Percentiles rank a stretch among this genome's conserved stretches.
Evolutionary conservation across 2,797 vertebrate species (phyloP).

Genomic region (Sus cebifrons): DNA sequence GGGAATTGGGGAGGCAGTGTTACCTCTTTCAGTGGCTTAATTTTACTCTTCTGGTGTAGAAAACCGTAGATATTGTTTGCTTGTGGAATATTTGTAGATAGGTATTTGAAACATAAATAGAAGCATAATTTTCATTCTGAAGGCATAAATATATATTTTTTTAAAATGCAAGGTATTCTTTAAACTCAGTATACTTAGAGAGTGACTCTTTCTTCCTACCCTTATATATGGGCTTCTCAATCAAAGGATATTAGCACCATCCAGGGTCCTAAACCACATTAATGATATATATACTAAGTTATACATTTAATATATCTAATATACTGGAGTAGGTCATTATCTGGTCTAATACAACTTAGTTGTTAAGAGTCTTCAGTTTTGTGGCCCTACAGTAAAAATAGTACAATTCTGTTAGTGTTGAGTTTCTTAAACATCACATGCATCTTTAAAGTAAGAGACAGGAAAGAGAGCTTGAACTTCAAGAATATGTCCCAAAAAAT

Average conservation of each 20-base stretch:
- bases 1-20: not conserved
- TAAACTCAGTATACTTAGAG: conserved; percentile 51
- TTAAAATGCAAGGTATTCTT: not conserved
- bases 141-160: not conserved
- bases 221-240: not conserved
- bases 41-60: not conserved
- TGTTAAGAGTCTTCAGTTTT: conserved; percentile 21
- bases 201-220: not conserved
- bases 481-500: not conserved
- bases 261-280: not conserved
- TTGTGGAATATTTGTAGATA: conserved; percentile 23
- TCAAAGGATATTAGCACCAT: not conserved
- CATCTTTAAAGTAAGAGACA: conserved; percentile 42
- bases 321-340: not conserved
- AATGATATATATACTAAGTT: not conserved
- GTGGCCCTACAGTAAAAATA: not conserved
- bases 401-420: not conserved
- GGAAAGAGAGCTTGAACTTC: conserved; percentile 26
- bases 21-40: not conserved
- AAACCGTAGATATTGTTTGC: not conserved
- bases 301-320: not conserved
- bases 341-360: conserved; percentile 26
- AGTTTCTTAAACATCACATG: conserved; percentile 50
- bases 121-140: not conserved
- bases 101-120: not conserved